Base-by-base conservation (phyloP, 2,113 vertebrate genomes). In the Tringa solitaria region DNA sequence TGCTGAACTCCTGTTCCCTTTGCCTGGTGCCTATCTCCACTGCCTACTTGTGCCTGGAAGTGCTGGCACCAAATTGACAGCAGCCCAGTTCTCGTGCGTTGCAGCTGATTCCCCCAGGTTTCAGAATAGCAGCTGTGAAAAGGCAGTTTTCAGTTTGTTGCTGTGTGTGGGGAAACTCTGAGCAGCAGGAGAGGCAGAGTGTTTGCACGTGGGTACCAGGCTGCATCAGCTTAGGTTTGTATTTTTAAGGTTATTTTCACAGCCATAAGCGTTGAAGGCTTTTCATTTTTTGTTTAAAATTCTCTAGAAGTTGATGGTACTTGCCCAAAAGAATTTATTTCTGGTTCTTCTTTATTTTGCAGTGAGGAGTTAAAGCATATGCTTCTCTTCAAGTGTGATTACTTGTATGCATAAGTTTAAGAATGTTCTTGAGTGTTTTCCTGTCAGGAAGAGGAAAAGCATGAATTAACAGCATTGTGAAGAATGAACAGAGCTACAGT, bases 91-190 rank as follows among this genome's bases (percentile, higher is more conserved):
- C 88, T 67, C 43, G 51, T 27, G 14, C 1, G 0, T 41, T 93
- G 80, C 88, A 87, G 74, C 83, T 37, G 88, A 96, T 95, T 95
- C 80, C 83, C 76, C 9, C 82, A 89, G 90, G 93, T 96, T 95
- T 94, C 16, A 16, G 90, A 89, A 93, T 4, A 96, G 94, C 92
- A 95, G 93, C 95, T 97, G 90, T 92, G 83, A 95, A 95, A 94
- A 96, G 80, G 90, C 90, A 87, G 92, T 90, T 93, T 94, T 87
- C 88, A 64, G 10, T 93, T 93, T 95, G 90, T 93, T 87, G 76
- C 90, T 86, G 83, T 90, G 88, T 95, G 92, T 37, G 72, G 85
- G 93, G 90, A 90, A 94, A 93, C 75, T 78, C 75, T n/a, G 88
- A 96, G 83, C 90, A 84, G 90, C 92, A 72, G 86, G 72, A 95